These are phyloP conservation scores for Arrhopalites spinosus DNA, from an alignment of 2,888 invertebrate genomes.

Conservation along the genomic window DNA sequence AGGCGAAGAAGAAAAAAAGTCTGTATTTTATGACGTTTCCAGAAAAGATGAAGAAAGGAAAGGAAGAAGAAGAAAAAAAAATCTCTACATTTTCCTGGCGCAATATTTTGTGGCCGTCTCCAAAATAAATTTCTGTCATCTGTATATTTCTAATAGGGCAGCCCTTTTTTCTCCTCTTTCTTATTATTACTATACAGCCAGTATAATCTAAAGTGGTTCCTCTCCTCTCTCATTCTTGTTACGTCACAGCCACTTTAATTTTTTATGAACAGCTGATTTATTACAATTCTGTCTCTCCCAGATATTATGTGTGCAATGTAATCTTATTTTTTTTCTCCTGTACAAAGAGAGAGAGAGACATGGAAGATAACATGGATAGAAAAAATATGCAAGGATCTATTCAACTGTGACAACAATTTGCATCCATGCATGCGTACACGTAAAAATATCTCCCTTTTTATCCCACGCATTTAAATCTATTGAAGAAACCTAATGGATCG, in stretches of 20 bases:
- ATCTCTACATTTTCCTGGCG: conserved; percentile 23
- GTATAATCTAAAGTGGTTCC: conserved; percentile 6
- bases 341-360: too few species aligned
- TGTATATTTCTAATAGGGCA: conserved; percentile 41
- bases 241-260: conserved; percentile 43
- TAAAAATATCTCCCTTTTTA: too few species aligned
- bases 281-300: conserved; percentile 45
- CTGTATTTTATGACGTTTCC: conserved; percentile 42
- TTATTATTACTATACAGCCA: background rate
- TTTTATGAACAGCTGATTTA: conserved; percentile 53
- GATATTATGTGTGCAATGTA: conserved; percentile 36
- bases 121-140: conserved; percentile 46
- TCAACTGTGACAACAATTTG: conserved; percentile 37
- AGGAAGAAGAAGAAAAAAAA: conserved; percentile 10
- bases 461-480: background rate
- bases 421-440: too few species aligned
- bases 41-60: conserved; percentile 24
- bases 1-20: conserved; percentile 2
- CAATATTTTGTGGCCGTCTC: conserved; percentile 35
- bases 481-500: too few species aligned
- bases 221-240: conserved; percentile 18
- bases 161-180: conserved; percentile 1
- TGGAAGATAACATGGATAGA: too few species aligned
- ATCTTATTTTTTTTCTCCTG: background rate
- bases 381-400: conserved; percentile 14